A percentile compares a stretch with the other conserved stretches of the same genome.
phyloP scores from a whole-genome alignment of 2,113 vertebrate species.

The Piaya cayana region DNA sequence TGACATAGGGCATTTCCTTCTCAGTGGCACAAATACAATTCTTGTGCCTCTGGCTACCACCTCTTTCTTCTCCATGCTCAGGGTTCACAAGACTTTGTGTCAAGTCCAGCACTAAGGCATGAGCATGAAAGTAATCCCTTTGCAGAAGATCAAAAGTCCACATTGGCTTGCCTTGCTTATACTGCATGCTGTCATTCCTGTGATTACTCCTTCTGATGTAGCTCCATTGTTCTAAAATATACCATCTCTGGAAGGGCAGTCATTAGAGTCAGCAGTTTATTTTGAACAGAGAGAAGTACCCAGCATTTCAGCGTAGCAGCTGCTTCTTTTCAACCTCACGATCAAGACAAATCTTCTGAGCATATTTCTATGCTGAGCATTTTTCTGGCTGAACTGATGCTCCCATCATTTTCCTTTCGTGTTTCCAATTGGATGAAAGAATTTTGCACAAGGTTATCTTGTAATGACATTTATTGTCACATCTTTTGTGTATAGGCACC shows the following conservation, averaged over 20 bases:
- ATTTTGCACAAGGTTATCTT: background rate
- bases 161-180: background rate
- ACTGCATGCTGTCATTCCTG: background rate
- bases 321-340: background rate
- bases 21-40: background rate
- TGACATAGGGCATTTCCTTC: background rate
- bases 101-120: background rate
- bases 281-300: background rate
- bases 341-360: conserved; percentile 7
- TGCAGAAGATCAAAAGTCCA: background rate
- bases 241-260: background rate
- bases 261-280: conserved; percentile 18
- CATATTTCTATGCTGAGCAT: background rate
- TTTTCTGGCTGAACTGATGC: background rate
- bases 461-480: background rate
- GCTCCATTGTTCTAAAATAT: conserved; percentile 16
- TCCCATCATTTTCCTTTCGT: background rate
- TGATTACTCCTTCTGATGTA: background rate
- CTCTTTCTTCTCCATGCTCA: background rate
- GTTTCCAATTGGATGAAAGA: background rate
- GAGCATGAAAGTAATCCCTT: background rate
- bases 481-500: background rate
- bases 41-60: background rate
- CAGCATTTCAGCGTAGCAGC: background rate
- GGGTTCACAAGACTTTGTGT: background rate